A percentile compares a stretch with the other conserved stretches of the same genome.
phyloP scores from a whole-genome alignment of 2,797 vertebrate species.

The Gila robusta region DNA sequence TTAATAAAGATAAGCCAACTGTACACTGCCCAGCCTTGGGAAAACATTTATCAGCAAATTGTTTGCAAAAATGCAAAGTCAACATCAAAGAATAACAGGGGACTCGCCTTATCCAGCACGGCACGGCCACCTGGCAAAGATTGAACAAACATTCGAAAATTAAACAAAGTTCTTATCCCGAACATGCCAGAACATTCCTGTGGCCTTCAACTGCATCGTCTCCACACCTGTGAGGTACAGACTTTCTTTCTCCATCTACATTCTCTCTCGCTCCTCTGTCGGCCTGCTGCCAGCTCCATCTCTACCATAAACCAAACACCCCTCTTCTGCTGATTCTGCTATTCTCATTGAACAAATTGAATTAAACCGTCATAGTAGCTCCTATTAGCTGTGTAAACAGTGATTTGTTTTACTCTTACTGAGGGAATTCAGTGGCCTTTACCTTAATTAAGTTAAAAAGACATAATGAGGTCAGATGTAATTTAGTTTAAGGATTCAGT shows the following conservation, averaged over 20 bases:
- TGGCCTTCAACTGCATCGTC: background rate
- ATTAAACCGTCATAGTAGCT: conserved; percentile 35
- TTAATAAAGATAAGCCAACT: conserved; percentile 26
- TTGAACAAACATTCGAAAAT: conserved; percentile 21
- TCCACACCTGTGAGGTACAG: conserved; percentile 16
- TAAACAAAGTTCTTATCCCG: conserved; percentile 33
- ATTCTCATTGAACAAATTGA: conserved; percentile 43
- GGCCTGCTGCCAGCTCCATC: background rate
- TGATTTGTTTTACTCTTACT: background rate
- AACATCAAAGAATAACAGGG: conserved; percentile 33
- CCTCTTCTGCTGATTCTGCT: conserved; percentile 5
- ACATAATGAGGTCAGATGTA: conserved; percentile 42
- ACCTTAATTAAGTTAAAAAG: conserved; percentile 37
- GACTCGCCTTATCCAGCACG: conserved; percentile 5
- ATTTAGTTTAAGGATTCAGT: conserved; percentile 24
- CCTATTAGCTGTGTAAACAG: conserved; percentile 54
- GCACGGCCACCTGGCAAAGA: conserved; percentile 36
- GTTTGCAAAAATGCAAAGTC: conserved; percentile 48
- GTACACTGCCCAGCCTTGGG: conserved; percentile 37
- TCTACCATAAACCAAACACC: conserved; percentile 3
- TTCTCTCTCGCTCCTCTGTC: background rate
- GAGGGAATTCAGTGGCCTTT: conserved; percentile 26
- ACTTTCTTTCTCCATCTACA: background rate
- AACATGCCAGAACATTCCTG: conserved; percentile 15
- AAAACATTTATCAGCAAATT: conserved; percentile 60